Evolutionary conservation across 2,113 vertebrate species (phyloP).

Genomic region (Oxygymnocypris stewartii): DNA sequence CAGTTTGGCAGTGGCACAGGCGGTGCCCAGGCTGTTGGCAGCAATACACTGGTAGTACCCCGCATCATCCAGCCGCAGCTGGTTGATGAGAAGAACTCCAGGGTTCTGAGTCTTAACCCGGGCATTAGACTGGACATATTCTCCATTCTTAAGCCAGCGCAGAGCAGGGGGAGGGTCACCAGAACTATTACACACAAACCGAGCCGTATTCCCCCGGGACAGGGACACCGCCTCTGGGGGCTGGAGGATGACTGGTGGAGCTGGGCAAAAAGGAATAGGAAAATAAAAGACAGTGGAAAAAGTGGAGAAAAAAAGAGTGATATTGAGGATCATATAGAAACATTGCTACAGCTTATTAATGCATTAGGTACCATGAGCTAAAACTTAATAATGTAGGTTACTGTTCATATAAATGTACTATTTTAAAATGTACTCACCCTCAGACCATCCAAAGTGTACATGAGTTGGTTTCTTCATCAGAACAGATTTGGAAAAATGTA

Average conservation of each 20-base stretch:
- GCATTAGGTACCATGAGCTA: not conserved
- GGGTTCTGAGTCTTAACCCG: slow-evolving; percentile 88
- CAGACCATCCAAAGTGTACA: too few relatives aligned
- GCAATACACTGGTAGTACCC: slow-evolving; percentile 97
- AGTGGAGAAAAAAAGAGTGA: too few relatives aligned
- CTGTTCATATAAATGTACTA: not conserved
- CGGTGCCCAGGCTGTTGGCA: slow-evolving; percentile 87
- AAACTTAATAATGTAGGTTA: not conserved
- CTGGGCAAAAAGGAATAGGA: slow-evolving; percentile 66
- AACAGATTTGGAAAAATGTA: too few relatives aligned
- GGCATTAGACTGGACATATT: slow-evolving; percentile 81
- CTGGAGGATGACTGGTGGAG: slow-evolving; percentile 88
- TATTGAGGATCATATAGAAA: not conserved
- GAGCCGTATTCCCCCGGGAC: slow-evolving; percentile 90
- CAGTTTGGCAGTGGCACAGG: slow-evolving; percentile 88
- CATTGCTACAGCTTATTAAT: not conserved
- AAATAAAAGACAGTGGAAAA: not conserved
- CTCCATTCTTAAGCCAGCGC: slow-evolving; percentile 90
- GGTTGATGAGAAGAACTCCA: slow-evolving; percentile 91
- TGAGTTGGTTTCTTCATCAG: too few relatives aligned
- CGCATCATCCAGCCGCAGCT: slow-evolving; percentile 89
- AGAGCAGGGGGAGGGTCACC: slow-evolving; percentile 84
- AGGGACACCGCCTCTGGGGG: slow-evolving; percentile 90
- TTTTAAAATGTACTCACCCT: not conserved
- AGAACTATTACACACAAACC: slow-evolving; percentile 92